Conservation (phyloP, 2,888 invertebrate species). For the Machimus atricapillus region DNA sequence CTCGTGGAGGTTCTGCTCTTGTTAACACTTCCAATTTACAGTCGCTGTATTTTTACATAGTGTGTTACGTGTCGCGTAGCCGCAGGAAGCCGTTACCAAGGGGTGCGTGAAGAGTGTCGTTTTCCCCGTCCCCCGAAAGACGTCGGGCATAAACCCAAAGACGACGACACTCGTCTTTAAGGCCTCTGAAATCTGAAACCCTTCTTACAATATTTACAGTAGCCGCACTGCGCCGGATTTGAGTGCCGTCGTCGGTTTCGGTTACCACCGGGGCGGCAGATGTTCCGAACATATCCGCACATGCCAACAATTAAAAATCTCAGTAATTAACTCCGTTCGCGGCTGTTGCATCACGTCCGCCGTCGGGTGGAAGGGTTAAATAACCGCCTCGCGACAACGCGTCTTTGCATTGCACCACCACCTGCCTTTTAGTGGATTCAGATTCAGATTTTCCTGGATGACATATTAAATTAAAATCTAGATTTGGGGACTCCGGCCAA, state of each 20-base stretch:
- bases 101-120: neutral
- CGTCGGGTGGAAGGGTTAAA: neutral
- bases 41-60: neutral
- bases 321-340: neutral
- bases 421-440: neutral
- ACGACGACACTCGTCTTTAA: neutral
- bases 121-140: neutral
- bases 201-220: neutral
- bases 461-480: neutral
- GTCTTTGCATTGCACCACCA: neutral
- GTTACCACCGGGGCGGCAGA: neutral
- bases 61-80: neutral
- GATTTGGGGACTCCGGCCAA: neutral
- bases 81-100: neutral
- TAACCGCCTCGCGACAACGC: neutral
- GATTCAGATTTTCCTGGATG: neutral
- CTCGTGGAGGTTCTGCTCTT: neutral
- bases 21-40: neutral
- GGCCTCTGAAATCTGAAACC: neutral
- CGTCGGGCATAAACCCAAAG: neutral
- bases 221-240: neutral
- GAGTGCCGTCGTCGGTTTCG: neutral
- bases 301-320: slow-evolving; percentile 8
- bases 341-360: neutral
- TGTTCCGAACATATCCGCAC: slow-evolving; percentile 16